Percentiles rank a stretch among this genome's conserved stretches.
Evolutionary conservation across 2,888 invertebrate species (phyloP).

Genomic region (Drosophila robusta): DNA sequence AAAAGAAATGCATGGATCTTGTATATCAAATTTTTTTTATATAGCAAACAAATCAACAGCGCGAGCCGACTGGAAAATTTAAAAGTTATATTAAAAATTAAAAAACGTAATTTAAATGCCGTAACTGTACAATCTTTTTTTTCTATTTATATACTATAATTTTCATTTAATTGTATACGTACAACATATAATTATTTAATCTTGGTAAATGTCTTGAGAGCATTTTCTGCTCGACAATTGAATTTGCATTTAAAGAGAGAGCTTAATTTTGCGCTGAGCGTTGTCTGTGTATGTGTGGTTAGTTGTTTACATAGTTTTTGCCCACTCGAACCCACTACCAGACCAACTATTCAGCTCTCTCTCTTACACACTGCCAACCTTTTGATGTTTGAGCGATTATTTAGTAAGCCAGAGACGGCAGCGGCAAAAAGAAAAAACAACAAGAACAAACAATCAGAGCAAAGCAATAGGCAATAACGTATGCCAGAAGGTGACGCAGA

Average conservation of each 20-base stretch:
- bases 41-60: conserved; percentile 40
- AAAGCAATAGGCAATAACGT: conserved; percentile 30
- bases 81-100: conserved; percentile 10
- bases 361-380: background rate
- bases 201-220: conserved; percentile 20
- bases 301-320: conserved; percentile 22
- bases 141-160: background rate
- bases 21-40: conserved; percentile 37
- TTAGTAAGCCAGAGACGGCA: conserved; percentile 15
- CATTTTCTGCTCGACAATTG: background rate
- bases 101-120: conserved; percentile 14
- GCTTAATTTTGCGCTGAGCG: background rate
- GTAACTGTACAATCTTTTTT: conserved; percentile 32
- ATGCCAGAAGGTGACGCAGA: conserved; percentile 22
- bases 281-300: conserved; percentile 8
- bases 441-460: conserved; percentile 15
- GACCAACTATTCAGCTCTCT: background rate
- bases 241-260: conserved; percentile 5
- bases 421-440: conserved; percentile 10
- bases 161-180: conserved; percentile 6
- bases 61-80: conserved; percentile 6
- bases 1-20: conserved; percentile 6
- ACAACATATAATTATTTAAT: conserved; percentile 11
- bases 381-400: background rate
- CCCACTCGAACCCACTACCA: background rate